Evolutionary conservation across 2,797 vertebrate species (phyloP).

Genomic region (Apodemus agrarius): DNA sequence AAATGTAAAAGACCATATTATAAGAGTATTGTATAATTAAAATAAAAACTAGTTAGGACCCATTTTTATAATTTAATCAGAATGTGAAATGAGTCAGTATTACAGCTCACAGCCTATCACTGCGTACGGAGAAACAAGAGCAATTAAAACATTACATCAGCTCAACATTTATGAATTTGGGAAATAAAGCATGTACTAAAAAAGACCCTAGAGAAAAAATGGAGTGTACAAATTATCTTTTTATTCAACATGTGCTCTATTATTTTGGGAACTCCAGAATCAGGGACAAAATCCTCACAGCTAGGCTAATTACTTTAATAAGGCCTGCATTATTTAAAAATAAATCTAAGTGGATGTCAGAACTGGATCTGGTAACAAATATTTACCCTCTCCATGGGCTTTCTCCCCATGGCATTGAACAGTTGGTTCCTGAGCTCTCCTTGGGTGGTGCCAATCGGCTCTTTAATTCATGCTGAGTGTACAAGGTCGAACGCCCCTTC

Average conservation of each 20-base stretch:
- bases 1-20: slow-evolving; percentile 7
- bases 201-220: slow-evolving; percentile 61
- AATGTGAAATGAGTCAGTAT: slow-evolving; percentile 73
- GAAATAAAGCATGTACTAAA: slow-evolving; percentile 56
- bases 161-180: slow-evolving; percentile 72
- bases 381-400: neutral
- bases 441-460: neutral
- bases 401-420: neutral
- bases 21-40: slow-evolving; percentile 52
- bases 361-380: slow-evolving; percentile 49
- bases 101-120: slow-evolving; percentile 42
- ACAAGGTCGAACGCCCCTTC: neutral
- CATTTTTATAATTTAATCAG: slow-evolving; percentile 71
- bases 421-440: neutral
- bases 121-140: slow-evolving; percentile 56
- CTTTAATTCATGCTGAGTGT: slow-evolving; percentile 16
- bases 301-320: slow-evolving; percentile 77
- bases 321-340: slow-evolving; percentile 78
- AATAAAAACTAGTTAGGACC: slow-evolving; percentile 67
- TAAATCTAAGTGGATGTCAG: slow-evolving; percentile 65
- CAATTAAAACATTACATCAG: slow-evolving; percentile 79
- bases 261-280: slow-evolving; percentile 60
- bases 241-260: slow-evolving; percentile 74
- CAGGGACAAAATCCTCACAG: slow-evolving; percentile 56
- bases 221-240: slow-evolving; percentile 70